Percentiles rank a stretch among this genome's conserved stretches.
Evolutionary conservation across 2,888 invertebrate genomes (phyloP).

Genomic region (Eumacrocentrus americanus): DNA sequence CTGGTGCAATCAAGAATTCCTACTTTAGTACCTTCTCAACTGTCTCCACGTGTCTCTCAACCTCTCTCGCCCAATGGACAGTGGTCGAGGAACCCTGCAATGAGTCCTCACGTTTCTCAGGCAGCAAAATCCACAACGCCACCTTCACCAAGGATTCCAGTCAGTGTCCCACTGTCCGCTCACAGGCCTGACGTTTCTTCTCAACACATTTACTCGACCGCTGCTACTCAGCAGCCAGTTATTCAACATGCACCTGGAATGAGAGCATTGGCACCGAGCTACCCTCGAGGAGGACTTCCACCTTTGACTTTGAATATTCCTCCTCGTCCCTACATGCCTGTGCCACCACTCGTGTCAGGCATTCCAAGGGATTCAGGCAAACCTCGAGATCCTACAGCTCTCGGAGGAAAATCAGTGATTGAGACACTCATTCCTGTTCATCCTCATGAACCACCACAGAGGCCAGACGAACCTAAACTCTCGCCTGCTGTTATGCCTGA

Average conservation of each 20-base stretch:
- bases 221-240: conserved; percentile 57
- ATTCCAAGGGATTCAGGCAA: conserved; percentile 44
- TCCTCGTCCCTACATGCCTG: conserved; percentile 56
- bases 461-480: conserved; percentile 55
- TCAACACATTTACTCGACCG: conserved; percentile 57
- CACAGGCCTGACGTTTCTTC: conserved; percentile 50
- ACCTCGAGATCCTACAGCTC: conserved; percentile 43
- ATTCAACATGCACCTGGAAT: conserved; percentile 59
- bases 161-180: conserved; percentile 53
- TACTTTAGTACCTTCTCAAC: conserved; percentile 46
- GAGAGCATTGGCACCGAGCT: conserved; percentile 54
- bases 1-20: conserved; percentile 52
- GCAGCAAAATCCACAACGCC: conserved; percentile 40
- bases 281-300: conserved; percentile 56
- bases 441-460: conserved; percentile 48
- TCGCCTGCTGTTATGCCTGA: conserved; percentile 56
- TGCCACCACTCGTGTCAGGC: conserved; percentile 48
- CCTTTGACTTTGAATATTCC: conserved; percentile 57
- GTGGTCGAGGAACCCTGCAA: conserved; percentile 48
- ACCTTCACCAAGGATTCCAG: conserved; percentile 52
- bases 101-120: conserved; percentile 35
- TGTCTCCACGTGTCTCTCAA: conserved; percentile 48
- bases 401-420: conserved; percentile 53
- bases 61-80: conserved; percentile 57
- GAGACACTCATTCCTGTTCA: conserved; percentile 55